These are phyloP conservation scores for Agraylea sexmaculata DNA, from an alignment of 1,140 invertebrate species.

Conservation along the genomic window DNA sequence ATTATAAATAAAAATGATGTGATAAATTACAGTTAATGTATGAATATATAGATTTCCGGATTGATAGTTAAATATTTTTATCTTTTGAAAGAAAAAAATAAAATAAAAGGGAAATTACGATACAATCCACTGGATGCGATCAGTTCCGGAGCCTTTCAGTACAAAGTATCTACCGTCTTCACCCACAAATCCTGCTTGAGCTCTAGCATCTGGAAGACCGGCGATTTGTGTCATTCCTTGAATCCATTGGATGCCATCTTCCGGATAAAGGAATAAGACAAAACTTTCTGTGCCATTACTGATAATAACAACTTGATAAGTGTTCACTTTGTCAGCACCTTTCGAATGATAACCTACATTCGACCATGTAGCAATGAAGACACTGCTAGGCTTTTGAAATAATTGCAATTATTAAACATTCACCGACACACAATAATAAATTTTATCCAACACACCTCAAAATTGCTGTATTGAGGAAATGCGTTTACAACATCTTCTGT, in stretches of 20 bases:
- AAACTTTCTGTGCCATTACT: slow-evolving; percentile 74
- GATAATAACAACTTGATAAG: slow-evolving; percentile 72
- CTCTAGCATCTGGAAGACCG: slow-evolving; percentile 70
- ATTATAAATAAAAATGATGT: slow-evolving; percentile 1
- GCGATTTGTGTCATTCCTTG: slow-evolving; percentile 54
- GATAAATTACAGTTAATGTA: not conserved
- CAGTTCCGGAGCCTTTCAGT: slow-evolving; percentile 75
- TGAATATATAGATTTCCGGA: not conserved
- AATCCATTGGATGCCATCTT: slow-evolving; percentile 84
- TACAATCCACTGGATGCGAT: slow-evolving; percentile 53
- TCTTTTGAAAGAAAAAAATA: slow-evolving; percentile 8
- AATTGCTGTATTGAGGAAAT: slow-evolving; percentile 56
- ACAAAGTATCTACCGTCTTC: slow-evolving; percentile 60
- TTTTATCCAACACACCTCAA: too few species aligned
- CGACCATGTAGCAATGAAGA: slow-evolving; percentile 67
- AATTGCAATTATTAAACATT: too few species aligned
- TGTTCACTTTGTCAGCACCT: slow-evolving; percentile 43
- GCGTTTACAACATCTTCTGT: slow-evolving; percentile 52
- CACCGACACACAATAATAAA: too few species aligned
- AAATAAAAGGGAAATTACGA: slow-evolving; percentile 28
- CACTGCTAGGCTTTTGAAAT: slow-evolving; percentile 37
- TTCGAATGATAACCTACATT: slow-evolving; percentile 47
- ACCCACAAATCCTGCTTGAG: slow-evolving; percentile 83
- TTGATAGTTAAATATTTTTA: not conserved
- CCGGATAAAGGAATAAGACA: slow-evolving; percentile 74